These are phyloP conservation scores for Thyatira batis DNA, from an alignment of 2,888 invertebrate genomes.

Conservation along the genomic window DNA sequence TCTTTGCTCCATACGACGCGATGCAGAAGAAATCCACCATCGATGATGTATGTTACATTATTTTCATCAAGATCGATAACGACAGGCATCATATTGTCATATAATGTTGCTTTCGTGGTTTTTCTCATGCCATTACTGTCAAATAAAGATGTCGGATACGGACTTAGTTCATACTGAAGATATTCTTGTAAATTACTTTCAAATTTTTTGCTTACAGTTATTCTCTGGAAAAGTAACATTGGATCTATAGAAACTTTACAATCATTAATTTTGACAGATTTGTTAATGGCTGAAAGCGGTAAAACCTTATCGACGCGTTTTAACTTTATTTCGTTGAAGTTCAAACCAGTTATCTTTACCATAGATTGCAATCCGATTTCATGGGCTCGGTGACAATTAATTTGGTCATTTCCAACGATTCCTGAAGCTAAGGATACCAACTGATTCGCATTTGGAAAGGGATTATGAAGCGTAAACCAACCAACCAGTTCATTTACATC, in stretches of 20 bases:
- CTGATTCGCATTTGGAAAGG: constrained; percentile 16
- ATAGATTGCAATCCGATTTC: constrained; percentile 31
- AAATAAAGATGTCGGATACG: constrained; percentile 29
- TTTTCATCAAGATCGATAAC: constrained; percentile 22
- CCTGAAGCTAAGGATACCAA: constrained; percentile 26
- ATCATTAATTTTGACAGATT: constrained; percentile 22
- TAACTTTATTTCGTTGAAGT: constrained; percentile 33
- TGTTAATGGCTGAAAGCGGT: constrained; percentile 22
- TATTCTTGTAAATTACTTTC: constrained; percentile 27
- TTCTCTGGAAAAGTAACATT: constrained; percentile 26
- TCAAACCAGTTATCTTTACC: constrained; percentile 24
- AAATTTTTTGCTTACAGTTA: constrained; percentile 22
- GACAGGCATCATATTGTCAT: constrained; percentile 24
- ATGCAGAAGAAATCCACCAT: constrained; percentile 41
- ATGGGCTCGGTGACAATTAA: constrained; percentile 33
- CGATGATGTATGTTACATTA: constrained; percentile 30
- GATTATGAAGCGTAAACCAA: constrained; percentile 19
- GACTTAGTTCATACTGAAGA: constrained; percentile 28
- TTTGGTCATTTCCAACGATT: constrained; percentile 29
- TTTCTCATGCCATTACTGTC: constrained; percentile 30
- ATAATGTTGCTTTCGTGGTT: constrained; percentile 31
- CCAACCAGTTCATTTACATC: constrained; percentile 17
- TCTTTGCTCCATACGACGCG: constrained; percentile 41
- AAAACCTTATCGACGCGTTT: constrained; percentile 35
- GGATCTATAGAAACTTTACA: constrained; percentile 27